A percentile compares a stretch with the other conserved stretches of the same genome.
phyloP scores from a whole-genome alignment of 2,888 invertebrate species.

The Nomada ruficornis region DNA sequence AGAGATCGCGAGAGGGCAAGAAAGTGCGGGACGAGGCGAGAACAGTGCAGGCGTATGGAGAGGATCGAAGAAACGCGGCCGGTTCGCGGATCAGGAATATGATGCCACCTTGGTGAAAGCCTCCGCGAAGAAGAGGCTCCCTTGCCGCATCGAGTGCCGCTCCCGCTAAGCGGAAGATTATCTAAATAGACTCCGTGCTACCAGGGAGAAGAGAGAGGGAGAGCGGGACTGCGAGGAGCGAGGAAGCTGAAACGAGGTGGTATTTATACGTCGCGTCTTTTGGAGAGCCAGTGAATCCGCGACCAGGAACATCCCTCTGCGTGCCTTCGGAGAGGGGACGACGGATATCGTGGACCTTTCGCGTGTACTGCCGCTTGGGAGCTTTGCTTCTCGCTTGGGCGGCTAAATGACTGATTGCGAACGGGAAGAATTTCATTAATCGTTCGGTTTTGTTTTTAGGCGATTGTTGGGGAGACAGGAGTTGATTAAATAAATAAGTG shows the following conservation, averaged over 20 bases:
- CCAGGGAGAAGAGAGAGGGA: conserved; percentile 61
- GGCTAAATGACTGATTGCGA: too few species aligned
- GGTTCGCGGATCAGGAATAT: conserved; percentile 63
- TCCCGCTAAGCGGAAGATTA: conserved; percentile 78
- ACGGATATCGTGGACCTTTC: conserved; percentile 28
- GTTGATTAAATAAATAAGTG: too few species aligned
- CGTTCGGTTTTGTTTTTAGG: too few species aligned
- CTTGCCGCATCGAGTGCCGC: conserved; percentile 71
- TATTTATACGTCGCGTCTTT: conserved; percentile 77
- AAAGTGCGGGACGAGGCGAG: conserved; percentile 1
- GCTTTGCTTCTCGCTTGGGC: background rate
- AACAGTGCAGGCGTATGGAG: conserved; percentile 14
- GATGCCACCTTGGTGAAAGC: conserved; percentile 76
- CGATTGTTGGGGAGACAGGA: too few species aligned
- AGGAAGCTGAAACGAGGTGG: conserved; percentile 69
- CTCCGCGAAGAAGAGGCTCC: conserved; percentile 73
- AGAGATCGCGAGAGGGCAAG: conserved; percentile 16
- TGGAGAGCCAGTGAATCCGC: conserved; percentile 63
- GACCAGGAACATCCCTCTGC: conserved; percentile 64
- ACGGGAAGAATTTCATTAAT: too few species aligned
- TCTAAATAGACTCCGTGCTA: conserved; percentile 76
- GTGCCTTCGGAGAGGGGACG: conserved; percentile 13
- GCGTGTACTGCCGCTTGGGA: background rate
- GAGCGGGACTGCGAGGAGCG: conserved; percentile 42
- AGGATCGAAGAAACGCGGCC: conserved; percentile 56